Conservation (phyloP, 2,888 invertebrate genomes). For the Drosophila robusta region DNA sequence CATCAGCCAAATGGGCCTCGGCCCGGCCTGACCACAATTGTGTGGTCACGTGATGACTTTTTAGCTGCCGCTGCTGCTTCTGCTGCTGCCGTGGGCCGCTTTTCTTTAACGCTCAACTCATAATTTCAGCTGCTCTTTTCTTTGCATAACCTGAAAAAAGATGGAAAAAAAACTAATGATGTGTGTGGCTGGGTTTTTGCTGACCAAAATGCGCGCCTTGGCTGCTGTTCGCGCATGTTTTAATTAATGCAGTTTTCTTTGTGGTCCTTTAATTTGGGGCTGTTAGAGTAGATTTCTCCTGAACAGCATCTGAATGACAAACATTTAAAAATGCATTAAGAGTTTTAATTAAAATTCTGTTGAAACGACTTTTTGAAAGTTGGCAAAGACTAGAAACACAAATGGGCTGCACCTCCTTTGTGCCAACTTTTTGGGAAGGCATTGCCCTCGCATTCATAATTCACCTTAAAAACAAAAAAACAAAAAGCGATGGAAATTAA, state of each 20-base stretch:
- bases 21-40: constrained; percentile 58
- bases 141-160: constrained; percentile 28
- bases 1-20: constrained; percentile 22
- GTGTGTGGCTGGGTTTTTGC: constrained; percentile 25
- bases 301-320: constrained; percentile 15
- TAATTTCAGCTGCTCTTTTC: constrained; percentile 42
- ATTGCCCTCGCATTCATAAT: constrained; percentile 46
- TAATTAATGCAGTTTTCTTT: constrained; percentile 45
- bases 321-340: constrained; percentile 73
- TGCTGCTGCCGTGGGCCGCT: constrained; percentile 7
- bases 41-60: constrained; percentile 67
- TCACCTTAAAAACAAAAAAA: constrained; percentile 15
- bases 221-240: constrained; percentile 39
- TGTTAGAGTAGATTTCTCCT: not conserved
- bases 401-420: constrained; percentile 26
- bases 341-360: constrained; percentile 67
- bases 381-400: constrained; percentile 26
- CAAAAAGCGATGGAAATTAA: not conserved
- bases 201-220: constrained; percentile 11
- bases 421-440: constrained; percentile 25
- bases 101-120: constrained; percentile 41
- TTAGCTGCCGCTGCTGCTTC: constrained; percentile 34
- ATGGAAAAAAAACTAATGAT: constrained; percentile 32
- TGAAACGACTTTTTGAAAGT: constrained; percentile 16
- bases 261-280: constrained; percentile 17